phyloP scores from a whole-genome alignment of 2,888 invertebrate genomes.

The Nephrotoma guestfalica region DNA sequence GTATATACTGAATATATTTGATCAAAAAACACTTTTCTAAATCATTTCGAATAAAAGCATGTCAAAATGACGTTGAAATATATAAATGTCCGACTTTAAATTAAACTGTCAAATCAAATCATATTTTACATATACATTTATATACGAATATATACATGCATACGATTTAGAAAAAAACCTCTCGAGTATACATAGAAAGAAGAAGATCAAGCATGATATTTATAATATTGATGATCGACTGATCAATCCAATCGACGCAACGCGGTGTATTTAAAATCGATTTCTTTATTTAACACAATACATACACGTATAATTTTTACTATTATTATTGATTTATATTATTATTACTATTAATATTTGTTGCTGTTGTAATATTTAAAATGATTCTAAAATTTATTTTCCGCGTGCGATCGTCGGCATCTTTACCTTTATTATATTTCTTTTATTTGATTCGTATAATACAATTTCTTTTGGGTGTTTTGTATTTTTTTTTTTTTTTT shows the following conservation, averaged over 20 bases:
- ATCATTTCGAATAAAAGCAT: neutral
- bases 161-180: neutral
- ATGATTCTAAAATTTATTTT: neutral
- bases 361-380: neutral
- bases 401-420: neutral
- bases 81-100: neutral
- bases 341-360: neutral
- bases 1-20: neutral
- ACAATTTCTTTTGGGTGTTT: neutral
- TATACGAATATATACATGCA: neutral
- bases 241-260: neutral
- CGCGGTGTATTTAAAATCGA: neutral
- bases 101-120: neutral
- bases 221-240: neutral
- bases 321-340: neutral
- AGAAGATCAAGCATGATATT: neutral
- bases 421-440: neutral
- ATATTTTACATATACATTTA: neutral
- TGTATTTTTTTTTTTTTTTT: neutral
- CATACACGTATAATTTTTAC: neutral
- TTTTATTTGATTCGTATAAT: neutral
- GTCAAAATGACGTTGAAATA: neutral
- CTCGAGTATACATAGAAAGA: neutral
- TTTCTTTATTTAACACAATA: neutral
- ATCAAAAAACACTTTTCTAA: neutral